A percentile compares a stretch with the other conserved stretches of the same genome.
These are phyloP conservation scores for Odontothrips loti DNA, from an alignment of 2,888 invertebrate genomes.

Conservation along the genomic window DNA sequence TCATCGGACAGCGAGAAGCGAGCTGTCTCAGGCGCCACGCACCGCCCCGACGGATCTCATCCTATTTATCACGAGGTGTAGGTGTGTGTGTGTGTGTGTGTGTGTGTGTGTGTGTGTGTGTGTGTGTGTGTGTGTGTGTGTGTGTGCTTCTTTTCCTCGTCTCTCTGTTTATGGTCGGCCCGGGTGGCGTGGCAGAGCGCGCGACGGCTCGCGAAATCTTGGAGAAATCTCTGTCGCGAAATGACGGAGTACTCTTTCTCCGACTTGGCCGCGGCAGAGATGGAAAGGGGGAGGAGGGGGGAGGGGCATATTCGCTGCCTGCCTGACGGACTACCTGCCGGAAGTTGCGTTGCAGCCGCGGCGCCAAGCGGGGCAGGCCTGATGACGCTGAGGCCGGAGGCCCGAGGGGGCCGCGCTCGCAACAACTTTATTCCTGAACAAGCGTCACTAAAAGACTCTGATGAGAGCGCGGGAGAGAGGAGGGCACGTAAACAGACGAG, in stretches of 20 bases:
- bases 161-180: background rate
- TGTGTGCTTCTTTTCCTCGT: background rate
- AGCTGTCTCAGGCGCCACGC: background rate
- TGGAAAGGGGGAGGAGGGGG: background rate
- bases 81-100: background rate
- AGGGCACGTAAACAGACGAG: slow-evolving; percentile 7
- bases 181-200: too few relatives aligned
- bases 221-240: slow-evolving; percentile 9
- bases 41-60: background rate
- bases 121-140: background rate
- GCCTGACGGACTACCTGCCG: background rate
- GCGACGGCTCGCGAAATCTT: background rate
- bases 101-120: background rate
- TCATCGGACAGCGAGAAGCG: background rate
- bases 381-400: background rate
- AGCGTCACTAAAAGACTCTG: slow-evolving; percentile 24
- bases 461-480: background rate
- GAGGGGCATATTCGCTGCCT: background rate
- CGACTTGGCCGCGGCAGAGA: background rate
- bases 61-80: background rate
- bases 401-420: background rate
- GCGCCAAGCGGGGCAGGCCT: background rate
- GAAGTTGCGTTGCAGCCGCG: background rate
- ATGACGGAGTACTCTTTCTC: slow-evolving; percentile 15
- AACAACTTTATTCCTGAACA: slow-evolving; percentile 19